A percentile compares a stretch with the other conserved stretches of the same genome.
phyloP scores from a whole-genome alignment of 2,888 invertebrate species.

The Caenorhabditis sp. region DNA sequence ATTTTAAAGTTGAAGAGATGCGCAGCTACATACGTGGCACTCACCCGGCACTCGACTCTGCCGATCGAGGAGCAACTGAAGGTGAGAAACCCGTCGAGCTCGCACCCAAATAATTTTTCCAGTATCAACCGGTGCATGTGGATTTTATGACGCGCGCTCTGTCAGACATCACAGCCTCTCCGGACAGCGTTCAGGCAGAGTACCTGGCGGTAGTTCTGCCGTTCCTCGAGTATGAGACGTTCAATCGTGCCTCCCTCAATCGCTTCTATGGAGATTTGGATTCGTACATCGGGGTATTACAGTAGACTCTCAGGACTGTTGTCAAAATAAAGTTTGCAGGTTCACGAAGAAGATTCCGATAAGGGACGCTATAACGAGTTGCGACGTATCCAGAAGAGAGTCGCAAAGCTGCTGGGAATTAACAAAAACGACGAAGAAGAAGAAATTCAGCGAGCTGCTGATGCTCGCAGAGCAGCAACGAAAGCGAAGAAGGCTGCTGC shows the following conservation, averaged over 20 bases:
- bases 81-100: not conserved
- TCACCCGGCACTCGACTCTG: constrained; percentile 30
- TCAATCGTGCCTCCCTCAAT: not conserved
- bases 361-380: constrained; percentile 13
- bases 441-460: too few species aligned
- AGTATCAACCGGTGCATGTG: constrained; percentile 3
- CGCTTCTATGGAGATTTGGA: constrained; percentile 4
- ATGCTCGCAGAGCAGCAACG: too few species aligned
- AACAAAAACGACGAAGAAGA: not conserved
- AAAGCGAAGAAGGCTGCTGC: too few species aligned
- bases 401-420: constrained; percentile 7
- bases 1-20: constrained; percentile 22
- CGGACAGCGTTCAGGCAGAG: not conserved
- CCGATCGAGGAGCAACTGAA: not conserved
- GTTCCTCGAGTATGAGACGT: constrained; percentile 7
- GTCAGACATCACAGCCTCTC: not conserved
- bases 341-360: not conserved
- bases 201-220: not conserved
- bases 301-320: not conserved
- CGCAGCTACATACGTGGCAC: constrained; percentile 23
- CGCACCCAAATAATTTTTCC: not conserved
- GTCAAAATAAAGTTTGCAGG: not conserved
- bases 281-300: not conserved
- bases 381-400: not conserved
- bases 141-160: not conserved